Evolutionary conservation across 2,113 vertebrate species (phyloP).

Genomic region (Ascaphus truei): DNA sequence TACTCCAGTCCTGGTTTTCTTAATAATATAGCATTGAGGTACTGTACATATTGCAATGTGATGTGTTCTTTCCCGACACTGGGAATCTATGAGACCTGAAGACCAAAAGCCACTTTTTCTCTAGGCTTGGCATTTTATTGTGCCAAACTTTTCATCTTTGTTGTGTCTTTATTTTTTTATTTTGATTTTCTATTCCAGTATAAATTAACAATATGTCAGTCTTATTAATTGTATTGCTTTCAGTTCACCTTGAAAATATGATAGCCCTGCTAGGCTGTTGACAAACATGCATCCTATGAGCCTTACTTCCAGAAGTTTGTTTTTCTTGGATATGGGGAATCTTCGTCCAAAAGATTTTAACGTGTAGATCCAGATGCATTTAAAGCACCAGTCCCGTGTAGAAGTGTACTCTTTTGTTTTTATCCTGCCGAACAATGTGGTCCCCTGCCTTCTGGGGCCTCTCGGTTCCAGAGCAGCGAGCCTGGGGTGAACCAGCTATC

Average conservation of each 20-base stretch:
- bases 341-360: too few species aligned
- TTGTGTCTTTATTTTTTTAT: not conserved
- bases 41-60: slow-evolving; percentile 13
- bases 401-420: too few species aligned
- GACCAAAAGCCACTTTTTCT: slow-evolving; percentile 19
- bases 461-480: too few species aligned
- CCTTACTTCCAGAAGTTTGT: too few species aligned
- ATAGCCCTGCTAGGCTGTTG: not conserved
- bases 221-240: not conserved
- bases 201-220: not conserved
- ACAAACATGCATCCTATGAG: not conserved
- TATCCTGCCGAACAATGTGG: too few species aligned
- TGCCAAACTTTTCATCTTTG: slow-evolving; percentile 15
- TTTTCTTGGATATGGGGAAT: too few species aligned
- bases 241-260: not conserved
- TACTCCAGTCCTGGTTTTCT: slow-evolving; percentile 37
- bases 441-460: too few species aligned
- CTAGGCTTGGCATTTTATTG: slow-evolving; percentile 9
- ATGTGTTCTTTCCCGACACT: slow-evolving; percentile 22
- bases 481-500: too few species aligned
- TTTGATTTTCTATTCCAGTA: not conserved
- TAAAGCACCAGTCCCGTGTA: too few species aligned
- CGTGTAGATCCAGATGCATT: too few species aligned
- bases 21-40: too few species aligned
- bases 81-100: slow-evolving; percentile 12